Evolutionary conservation across 2,113 vertebrate species (phyloP), one percentile per base, ranked within the genome.

Genomic region (Petaurus breviceps): DNA sequence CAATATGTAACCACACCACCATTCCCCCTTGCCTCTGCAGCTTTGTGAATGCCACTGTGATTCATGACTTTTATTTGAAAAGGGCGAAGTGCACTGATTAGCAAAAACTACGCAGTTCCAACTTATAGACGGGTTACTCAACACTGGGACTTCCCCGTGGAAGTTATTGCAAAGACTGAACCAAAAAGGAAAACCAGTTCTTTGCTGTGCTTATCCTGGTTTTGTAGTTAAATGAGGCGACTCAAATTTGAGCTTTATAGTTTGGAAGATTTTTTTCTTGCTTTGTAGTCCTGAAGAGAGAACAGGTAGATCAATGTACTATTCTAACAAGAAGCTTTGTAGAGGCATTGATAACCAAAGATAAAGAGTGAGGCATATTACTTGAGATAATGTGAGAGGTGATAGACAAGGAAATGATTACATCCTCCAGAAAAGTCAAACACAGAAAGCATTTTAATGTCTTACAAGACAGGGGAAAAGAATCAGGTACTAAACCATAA

Each of bases 71-170:
- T 77, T n/a, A 93, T 96, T 94, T 54, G 93, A 96, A 98, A 96
- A 89, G 51, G 89, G 89, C n/a, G 92, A 94, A 95, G 68, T 96
- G 96, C 46, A 89, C 94, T 95, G 94, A 96, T 43, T 96, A 25
- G 26, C 95, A 94, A 24, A 95, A 94, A 26, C 92, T 23, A 31
- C 51, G 37, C 7, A 54, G 2, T 47, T 54, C 26, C 93, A 95
- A 3, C 16, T 89, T 97, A 92, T 90, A 57, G 91, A 90, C 91
- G 50, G 89, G 51, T 96, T 53, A 49, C 84, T 61, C 93, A 68
- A 51, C 47, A 91, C 57, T 24, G 31, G 53, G 61, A 51, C 94
- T 94, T 23, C 12, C 91, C n/a, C 2, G 1, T 61, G 90, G 19
- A 55, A 93, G 53, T 91, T 53, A 89, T 46, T 92, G 49, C 47